phyloP scores from a whole-genome alignment of 2,113 vertebrate species.

The Pelusios castaneus region DNA sequence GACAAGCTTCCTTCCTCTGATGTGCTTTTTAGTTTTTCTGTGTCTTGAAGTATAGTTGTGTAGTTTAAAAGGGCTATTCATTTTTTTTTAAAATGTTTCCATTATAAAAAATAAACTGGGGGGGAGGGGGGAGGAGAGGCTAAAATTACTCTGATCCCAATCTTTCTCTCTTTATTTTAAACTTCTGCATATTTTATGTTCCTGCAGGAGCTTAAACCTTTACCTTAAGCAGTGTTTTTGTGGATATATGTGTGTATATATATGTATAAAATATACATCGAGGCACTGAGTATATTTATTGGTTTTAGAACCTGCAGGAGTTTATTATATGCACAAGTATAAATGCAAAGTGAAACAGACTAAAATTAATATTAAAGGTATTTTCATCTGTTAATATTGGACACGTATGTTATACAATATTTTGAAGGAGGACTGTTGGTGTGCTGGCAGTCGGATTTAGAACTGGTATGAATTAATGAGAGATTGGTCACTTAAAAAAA shows the following conservation, averaged over 20 bases:
- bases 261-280: neutral
- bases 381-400: neutral
- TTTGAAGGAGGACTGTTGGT: neutral
- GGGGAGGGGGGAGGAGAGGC: neutral
- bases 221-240: neutral
- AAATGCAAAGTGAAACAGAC: neutral
- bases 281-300: neutral
- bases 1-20: neutral
- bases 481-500: neutral
- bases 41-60: fast-evolving
- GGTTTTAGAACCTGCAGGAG: neutral
- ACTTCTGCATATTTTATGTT: neutral
- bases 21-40: neutral
- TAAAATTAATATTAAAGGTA: neutral
- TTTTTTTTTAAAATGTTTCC: neutral
- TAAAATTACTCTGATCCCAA: neutral
- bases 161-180: neutral
- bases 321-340: neutral
- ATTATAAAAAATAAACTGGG: neutral
- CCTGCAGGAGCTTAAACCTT: neutral
- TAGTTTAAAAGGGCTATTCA: too few species aligned
- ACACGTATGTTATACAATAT: neutral
- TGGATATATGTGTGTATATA: neutral
- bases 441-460: neutral
- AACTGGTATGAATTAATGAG: neutral